Evolutionary conservation across 2,888 invertebrate genomes (phyloP), one percentile per base, ranked within the genome.

Genomic region (Drosophila lacicola): DNA sequence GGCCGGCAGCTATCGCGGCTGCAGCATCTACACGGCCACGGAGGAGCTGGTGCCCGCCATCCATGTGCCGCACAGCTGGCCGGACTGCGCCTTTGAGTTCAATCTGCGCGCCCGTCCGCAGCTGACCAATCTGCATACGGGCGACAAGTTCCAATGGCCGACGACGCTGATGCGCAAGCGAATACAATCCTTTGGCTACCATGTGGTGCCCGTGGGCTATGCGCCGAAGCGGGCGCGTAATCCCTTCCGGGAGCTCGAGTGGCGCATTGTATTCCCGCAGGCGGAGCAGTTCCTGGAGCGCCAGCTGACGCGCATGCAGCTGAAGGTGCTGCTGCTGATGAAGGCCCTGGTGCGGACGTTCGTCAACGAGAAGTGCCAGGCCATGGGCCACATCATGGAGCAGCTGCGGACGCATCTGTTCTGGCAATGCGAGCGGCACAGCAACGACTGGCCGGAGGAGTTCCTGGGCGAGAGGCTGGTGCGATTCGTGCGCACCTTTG

Each of bases 181-280:
- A 84, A 94, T 96, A 3, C 93, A 94, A 57, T 94, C 94, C 4
- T 94, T 95, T 55, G 95, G 96, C 2, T 96, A 95, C 80, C 94
- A 95, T 71, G 92, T 96, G 29, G 93, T 96, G 11, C 97, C 97
- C 0, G 93, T 95, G 70, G 96, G 96, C 8, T 95, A 94, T 90
- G 93, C 94, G 47, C 94, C 95, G 5, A 95, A 95, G 84, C 93
- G 94, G 57, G 94, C 94, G 2, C 90, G 92, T 17, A 96, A 95
- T 90, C 93, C 94, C 0, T 93, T 94, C 36, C 94, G 94, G 51
- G 94, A 95, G 65, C 92, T 96, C 19, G 96, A 97, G 90, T 97
- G 97, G 97, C 95, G 95, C 91, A 93, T 97, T 3, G 94, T 94
- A 42, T 97, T 96, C 88, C 96, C 96, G 0, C 95, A 95, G 58